Evolutionary conservation across 2,888 invertebrate genomes (phyloP), one percentile per base, ranked within the genome.

Genomic region (Trachelus tabidus): DNA sequence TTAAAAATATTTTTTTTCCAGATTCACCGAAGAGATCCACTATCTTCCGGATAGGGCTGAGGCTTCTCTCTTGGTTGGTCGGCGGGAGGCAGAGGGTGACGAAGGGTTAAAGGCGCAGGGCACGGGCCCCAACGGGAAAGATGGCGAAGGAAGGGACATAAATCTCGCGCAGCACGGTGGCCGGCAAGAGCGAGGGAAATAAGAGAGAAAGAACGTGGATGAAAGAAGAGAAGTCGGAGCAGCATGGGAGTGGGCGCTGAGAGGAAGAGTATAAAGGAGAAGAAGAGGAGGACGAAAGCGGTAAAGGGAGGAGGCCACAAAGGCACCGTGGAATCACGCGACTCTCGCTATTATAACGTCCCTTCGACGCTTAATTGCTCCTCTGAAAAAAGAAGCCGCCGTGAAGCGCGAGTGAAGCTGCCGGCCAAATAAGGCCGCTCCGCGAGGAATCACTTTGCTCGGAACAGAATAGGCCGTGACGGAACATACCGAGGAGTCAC

Each of bases 361-460:
- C 78, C 76, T 78, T 73, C 68, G 78, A 76, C 78, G 78, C 78
- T 78, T 78, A 78, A 78, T 78, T 78, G 78, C 78, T 76, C 76
- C 73, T n/a, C 68, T 34, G 78, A 68, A 78, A 76, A 78, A 76
- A 75, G 56, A 69, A 73, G 73, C 78, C 73, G 73, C 78, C 73
- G 76, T 76, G 78, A 76, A 78, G 73, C 75, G 75, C 76, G 71
- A 71, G 75, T n/a, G 71, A 75, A 76, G 78, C 75, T 69, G 75
- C 77, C 56, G 56, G 74, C 78, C 78, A 78, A 78, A 78, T 78
- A 78, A 78, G 78, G 78, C 75, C 56, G 40, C 40, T 56, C 1
- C 40, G 40, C 40, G 56, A 56, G 56, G 56, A 56, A 56, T 56
- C 56, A 56, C 56, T 56, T 56, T 56, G 23, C 56, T 56, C 56